phyloP scores from a whole-genome alignment of 2,888 invertebrate genomes.

The Tryphoninae sp. region DNA sequence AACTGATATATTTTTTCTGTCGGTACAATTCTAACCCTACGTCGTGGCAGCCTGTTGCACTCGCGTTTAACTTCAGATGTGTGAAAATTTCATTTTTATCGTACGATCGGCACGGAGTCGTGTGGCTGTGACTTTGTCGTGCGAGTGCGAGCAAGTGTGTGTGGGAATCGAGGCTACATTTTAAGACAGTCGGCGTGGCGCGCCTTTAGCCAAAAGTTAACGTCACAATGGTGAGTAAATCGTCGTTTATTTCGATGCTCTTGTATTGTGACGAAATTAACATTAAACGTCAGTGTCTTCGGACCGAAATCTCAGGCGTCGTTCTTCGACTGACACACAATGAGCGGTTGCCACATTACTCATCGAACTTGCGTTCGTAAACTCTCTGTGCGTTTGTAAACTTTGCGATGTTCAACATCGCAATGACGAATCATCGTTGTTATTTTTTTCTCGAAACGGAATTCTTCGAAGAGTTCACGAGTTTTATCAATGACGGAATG shows the following conservation, averaged over 20 bases:
- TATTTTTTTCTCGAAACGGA: background rate
- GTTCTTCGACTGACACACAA: conserved; percentile 1
- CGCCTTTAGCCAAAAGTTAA: conserved; percentile 71
- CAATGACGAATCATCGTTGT: background rate
- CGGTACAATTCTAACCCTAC: background rate
- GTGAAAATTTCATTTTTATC: conserved; percentile 69
- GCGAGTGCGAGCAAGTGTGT: conserved; percentile 52
- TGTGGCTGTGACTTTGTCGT: conserved; percentile 19
- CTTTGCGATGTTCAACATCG: conserved; percentile 5
- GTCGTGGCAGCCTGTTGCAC: background rate
- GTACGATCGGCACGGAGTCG: conserved; percentile 58
- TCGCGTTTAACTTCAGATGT: conserved; percentile 63
- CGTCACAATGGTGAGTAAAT: conserved; percentile 72
- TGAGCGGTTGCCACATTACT: background rate
- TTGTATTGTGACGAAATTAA: conserved; percentile 14
- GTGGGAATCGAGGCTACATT: conserved; percentile 60
- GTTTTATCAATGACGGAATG: background rate
- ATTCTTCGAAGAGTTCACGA: background rate
- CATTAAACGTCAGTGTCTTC: background rate
- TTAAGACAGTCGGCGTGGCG: conserved; percentile 71
- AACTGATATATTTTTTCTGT: background rate
- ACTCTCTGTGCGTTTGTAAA: conserved; percentile 29
- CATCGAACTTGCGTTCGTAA: background rate
- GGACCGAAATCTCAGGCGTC: background rate
- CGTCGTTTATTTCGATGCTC: conserved; percentile 33